phyloP scores from a whole-genome alignment of 2,113 vertebrate species.

The Bostrychus sinensis region DNA sequence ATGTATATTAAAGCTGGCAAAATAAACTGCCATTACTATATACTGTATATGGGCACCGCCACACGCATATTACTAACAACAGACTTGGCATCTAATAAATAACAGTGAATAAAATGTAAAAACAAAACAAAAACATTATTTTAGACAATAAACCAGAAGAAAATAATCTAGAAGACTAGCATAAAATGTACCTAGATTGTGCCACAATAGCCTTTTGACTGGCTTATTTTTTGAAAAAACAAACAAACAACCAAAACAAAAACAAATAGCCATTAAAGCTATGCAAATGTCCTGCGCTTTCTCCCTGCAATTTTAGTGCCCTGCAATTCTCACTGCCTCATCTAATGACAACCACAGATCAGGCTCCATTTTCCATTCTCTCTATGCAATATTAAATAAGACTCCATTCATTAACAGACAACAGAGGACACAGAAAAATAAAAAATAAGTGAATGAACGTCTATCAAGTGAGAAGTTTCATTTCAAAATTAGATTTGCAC shows the following conservation, averaged over 20 bases:
- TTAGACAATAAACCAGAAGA: too few relatives aligned
- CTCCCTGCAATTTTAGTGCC: slow-evolving; percentile 44
- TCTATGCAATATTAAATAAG: slow-evolving; percentile 11
- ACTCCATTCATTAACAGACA: slow-evolving; percentile 19
- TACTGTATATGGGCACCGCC: too few relatives aligned
- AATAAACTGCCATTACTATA: too few relatives aligned
- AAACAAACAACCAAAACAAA: slow-evolving; percentile 32
- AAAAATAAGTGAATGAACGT: slow-evolving; percentile 22
- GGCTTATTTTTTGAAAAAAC: not conserved
- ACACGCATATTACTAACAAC: too few relatives aligned
- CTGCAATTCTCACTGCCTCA: slow-evolving; percentile 27
- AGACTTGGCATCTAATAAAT: too few relatives aligned
- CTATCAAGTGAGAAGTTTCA: slow-evolving; percentile 22
- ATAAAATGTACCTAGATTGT: too few relatives aligned
- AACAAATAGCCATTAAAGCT: slow-evolving; percentile 54
- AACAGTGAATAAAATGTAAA: too few relatives aligned
- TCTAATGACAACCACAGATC: slow-evolving; percentile 31
- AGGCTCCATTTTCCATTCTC: slow-evolving; percentile 15
- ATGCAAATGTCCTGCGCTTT: slow-evolving; percentile 42
- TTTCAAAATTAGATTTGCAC: slow-evolving; percentile 30
- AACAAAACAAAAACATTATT: too few relatives aligned
- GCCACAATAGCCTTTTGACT: not conserved
- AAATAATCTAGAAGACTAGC: too few relatives aligned
- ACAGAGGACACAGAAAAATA: slow-evolving; percentile 3
- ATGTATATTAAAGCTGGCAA: too few relatives aligned